Evolutionary conservation across 2,888 invertebrate species (phyloP).

Genomic region (Cerceris rybyensis): DNA sequence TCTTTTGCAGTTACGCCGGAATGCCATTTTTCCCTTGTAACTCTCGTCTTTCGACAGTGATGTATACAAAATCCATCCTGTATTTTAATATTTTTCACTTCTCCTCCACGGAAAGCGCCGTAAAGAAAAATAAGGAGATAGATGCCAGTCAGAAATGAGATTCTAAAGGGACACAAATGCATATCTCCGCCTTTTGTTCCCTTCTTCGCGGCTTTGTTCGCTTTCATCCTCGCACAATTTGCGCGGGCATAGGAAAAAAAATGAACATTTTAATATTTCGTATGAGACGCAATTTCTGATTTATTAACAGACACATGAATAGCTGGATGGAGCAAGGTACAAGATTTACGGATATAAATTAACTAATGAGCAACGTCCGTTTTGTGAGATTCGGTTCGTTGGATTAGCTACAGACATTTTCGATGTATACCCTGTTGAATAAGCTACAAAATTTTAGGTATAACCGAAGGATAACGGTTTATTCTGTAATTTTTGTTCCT

Average conservation of each 20-base stretch:
- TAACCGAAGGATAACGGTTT: too few relatives aligned
- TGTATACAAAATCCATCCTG: constrained; percentile 20
- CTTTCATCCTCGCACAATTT: background rate
- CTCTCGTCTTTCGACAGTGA: background rate
- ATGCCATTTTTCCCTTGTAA: background rate
- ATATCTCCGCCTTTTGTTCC: background rate
- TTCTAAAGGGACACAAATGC: constrained; percentile 27
- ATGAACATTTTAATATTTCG: background rate
- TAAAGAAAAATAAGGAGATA: constrained; percentile 32
- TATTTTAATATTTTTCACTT: constrained; percentile 41
- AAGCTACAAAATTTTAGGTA: too few relatives aligned
- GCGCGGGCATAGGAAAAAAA: background rate
- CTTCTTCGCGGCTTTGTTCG: background rate
- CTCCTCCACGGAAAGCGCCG: constrained; percentile 1
- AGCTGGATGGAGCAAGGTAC: too few relatives aligned
- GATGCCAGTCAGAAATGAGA: constrained; percentile 4
- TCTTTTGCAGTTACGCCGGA: background rate
- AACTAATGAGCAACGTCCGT: too few relatives aligned
- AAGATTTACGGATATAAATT: too few relatives aligned
- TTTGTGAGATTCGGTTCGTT: too few relatives aligned
- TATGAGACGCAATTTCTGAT: background rate
- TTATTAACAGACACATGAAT: too few relatives aligned
- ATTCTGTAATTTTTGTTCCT: too few relatives aligned
- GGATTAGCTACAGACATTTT: too few relatives aligned
- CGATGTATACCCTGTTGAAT: too few relatives aligned